Conservation (phyloP, 2,113 vertebrate species). For the Scortum barcoo region DNA sequence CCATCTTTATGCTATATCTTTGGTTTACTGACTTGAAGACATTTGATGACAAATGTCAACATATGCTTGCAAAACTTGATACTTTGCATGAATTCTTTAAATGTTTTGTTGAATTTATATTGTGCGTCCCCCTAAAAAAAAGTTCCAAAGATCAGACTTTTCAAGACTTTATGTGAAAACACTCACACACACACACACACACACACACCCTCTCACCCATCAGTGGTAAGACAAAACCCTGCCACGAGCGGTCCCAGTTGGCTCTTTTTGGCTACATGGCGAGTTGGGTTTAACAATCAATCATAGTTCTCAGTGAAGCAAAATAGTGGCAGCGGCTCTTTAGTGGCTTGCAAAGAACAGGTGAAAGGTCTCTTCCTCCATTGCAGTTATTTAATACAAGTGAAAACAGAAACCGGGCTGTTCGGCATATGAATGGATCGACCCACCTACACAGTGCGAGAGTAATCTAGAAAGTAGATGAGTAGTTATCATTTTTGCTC, state of each 20-base stretch:
- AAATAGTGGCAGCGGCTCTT: slow-evolving; percentile 64
- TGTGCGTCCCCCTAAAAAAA: not conserved
- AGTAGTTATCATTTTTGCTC: slow-evolving; percentile 44
- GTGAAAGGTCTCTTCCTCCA: slow-evolving; percentile 74
- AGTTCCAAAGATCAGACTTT: not conserved
- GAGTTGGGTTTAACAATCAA: slow-evolving; percentile 70
- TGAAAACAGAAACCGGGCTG: slow-evolving; percentile 80
- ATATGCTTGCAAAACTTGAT: not conserved
- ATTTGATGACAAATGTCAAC: not conserved
- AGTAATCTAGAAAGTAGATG: slow-evolving; percentile 54
- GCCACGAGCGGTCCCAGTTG: slow-evolving; percentile 49
- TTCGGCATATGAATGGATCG: slow-evolving; percentile 47
- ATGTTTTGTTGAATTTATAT: not conserved
- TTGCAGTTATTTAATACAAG: slow-evolving; percentile 70
- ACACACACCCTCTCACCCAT: slow-evolving; percentile 17
- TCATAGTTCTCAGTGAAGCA: slow-evolving; percentile 62
- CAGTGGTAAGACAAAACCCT: slow-evolving; percentile 58
- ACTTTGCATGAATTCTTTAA: not conserved
- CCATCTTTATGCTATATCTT: not conserved
- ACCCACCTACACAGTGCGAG: slow-evolving; percentile 45
- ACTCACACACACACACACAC: slow-evolving; percentile 20
- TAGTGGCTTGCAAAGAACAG: slow-evolving; percentile 62
- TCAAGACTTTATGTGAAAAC: not conserved
- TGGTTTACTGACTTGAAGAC: not conserved
- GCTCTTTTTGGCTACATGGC: slow-evolving; percentile 63